These are phyloP conservation scores for Psilanteris sp. DNA, from an alignment of 1,140 invertebrate species.

Conservation along the genomic window DNA sequence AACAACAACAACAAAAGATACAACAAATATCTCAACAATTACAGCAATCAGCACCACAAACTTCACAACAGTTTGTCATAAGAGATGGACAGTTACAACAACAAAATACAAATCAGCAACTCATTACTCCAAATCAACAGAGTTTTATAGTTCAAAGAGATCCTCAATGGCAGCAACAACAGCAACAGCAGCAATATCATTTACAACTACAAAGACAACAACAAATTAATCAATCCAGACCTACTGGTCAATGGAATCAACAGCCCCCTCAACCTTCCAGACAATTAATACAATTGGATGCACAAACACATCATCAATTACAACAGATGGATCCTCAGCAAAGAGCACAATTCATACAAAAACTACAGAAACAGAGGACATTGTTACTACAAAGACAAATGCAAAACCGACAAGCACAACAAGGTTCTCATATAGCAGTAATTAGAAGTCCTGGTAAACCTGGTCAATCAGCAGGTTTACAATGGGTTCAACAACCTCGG, in stretches of 20 bases:
- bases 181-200: slow-evolving; percentile 77
- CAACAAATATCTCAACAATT: slow-evolving; percentile 79
- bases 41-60: slow-evolving; percentile 78
- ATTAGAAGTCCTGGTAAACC: slow-evolving; percentile 78
- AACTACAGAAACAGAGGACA: slow-evolving; percentile 85
- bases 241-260: slow-evolving; percentile 76
- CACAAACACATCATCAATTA: slow-evolving; percentile 89
- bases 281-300: slow-evolving; percentile 88
- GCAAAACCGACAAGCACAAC: slow-evolving; percentile 79
- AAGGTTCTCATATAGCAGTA: slow-evolving; percentile 80
- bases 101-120: slow-evolving; percentile 77
- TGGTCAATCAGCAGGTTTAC: slow-evolving; percentile 76
- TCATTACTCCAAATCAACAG: slow-evolving; percentile 79
- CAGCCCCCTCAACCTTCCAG: slow-evolving; percentile 79
- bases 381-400: slow-evolving; percentile 80
- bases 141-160: slow-evolving; percentile 78
- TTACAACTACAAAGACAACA: slow-evolving; percentile 76
- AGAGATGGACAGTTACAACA: slow-evolving; percentile 81
- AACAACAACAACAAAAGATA: slow-evolving; percentile 76
- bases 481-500: slow-evolving; percentile 79
- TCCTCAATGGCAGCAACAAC: slow-evolving; percentile 82
- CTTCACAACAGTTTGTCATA: slow-evolving; percentile 81
- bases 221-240: slow-evolving; percentile 74
- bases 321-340: slow-evolving; percentile 90
- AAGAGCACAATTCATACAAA: slow-evolving; percentile 87